phyloP scores from a whole-genome alignment of 2,113 vertebrate species.

The Plectropomus leopardus region DNA sequence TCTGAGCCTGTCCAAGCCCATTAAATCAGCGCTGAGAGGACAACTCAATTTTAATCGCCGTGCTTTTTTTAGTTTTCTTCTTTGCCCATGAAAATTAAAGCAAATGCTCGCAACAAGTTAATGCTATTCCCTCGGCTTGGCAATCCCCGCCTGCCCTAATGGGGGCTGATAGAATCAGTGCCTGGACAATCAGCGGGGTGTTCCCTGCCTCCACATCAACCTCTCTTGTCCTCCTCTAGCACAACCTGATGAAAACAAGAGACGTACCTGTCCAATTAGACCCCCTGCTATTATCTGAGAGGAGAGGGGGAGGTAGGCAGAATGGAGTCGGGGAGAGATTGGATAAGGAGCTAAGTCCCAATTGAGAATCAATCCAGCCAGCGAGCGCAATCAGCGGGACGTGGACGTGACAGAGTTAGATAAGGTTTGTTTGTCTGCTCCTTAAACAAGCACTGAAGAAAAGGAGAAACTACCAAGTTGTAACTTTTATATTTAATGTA shows the following conservation, averaged over 20 bases:
- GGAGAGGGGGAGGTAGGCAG: constrained; percentile 6
- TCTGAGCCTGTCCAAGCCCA: constrained; percentile 58
- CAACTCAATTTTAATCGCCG: constrained; percentile 40
- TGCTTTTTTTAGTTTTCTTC: constrained; percentile 19
- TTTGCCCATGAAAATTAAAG: constrained; percentile 57
- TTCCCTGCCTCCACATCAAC: constrained; percentile 55
- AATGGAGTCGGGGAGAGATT: constrained; percentile 32
- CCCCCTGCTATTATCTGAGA: constrained; percentile 58
- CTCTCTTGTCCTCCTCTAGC: constrained; percentile 41
- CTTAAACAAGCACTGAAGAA: constrained; percentile 41
- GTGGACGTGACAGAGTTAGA: constrained; percentile 48
- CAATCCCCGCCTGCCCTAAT: constrained; percentile 61
- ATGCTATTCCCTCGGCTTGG: constrained; percentile 51
- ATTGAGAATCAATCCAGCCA: constrained; percentile 52
- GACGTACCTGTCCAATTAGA: constrained; percentile 70
- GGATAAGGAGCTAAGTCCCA: constrained; percentile 48
- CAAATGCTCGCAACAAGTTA: constrained; percentile 50
- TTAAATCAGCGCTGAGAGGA: constrained; percentile 54
- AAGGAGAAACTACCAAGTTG: constrained; percentile 28
- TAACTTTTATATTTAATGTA: constrained; percentile 43
- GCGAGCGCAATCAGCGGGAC: constrained; percentile 46
- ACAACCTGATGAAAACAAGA: constrained; percentile 66
- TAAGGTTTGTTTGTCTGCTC: constrained; percentile 56
- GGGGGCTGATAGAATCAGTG: constrained; percentile 66
- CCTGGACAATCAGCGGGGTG: constrained; percentile 72